Conservation (phyloP, 2,888 invertebrate genomes). For the Drosophila imparisetae region DNA sequence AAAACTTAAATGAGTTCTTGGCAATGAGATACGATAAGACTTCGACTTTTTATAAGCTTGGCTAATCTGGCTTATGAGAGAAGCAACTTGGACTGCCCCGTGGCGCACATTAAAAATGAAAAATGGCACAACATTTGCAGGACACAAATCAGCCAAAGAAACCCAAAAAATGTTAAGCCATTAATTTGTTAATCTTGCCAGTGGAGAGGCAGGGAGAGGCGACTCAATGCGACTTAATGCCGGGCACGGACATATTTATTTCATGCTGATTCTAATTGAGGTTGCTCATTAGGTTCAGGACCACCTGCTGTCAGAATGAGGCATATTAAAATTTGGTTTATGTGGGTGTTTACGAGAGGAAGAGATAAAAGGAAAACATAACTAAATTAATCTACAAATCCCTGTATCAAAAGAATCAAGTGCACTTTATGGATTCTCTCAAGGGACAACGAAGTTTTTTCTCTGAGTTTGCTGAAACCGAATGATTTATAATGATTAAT, state of each 20-base stretch:
- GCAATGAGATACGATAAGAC: background rate
- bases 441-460: background rate
- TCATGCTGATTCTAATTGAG: conserved; percentile 26
- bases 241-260: conserved; percentile 5
- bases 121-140: conserved; percentile 35
- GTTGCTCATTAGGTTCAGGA: conserved; percentile 33
- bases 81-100: conserved; percentile 6
- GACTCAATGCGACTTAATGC: background rate
- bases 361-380: background rate
- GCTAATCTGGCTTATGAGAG: conserved; percentile 17
- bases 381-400: background rate
- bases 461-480: conserved; percentile 4
- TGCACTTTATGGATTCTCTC: background rate
- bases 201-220: background rate
- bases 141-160: conserved; percentile 34
- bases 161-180: conserved; percentile 16
- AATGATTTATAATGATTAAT: conserved; percentile 71
- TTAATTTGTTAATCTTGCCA: conserved; percentile 49
- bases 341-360: background rate
- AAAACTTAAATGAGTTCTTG: conserved; percentile 14
- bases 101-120: conserved; percentile 50
- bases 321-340: conserved; percentile 4
- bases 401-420: background rate
- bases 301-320: conserved; percentile 28
- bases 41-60: background rate